A percentile compares a stretch with the other conserved stretches of the same genome.
Evolutionary conservation across 2,888 invertebrate genomes (phyloP).

Genomic region (Netelia virgata): DNA sequence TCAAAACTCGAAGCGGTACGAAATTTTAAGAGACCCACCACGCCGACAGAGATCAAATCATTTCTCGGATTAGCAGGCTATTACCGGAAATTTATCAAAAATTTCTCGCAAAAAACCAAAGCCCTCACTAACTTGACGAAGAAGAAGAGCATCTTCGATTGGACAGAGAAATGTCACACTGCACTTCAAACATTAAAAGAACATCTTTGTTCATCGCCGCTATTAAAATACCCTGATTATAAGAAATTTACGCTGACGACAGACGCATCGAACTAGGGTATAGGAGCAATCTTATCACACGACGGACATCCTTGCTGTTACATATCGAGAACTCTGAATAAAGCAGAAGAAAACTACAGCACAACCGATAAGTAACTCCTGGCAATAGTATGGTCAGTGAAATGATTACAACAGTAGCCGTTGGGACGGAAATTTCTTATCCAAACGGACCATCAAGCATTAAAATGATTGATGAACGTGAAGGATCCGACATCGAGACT

Average conservation of each 20-base stretch:
- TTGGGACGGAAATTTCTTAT: conserved; percentile 70
- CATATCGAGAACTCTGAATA: conserved; percentile 73
- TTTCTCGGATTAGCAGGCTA: too few relatives aligned
- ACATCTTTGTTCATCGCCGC: conserved; percentile 2
- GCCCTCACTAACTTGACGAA: too few relatives aligned
- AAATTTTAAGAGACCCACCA: too few relatives aligned
- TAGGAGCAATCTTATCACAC: conserved; percentile 78
- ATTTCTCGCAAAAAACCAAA: conserved; percentile 54
- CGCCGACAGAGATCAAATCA: too few relatives aligned
- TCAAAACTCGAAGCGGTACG: conserved; percentile 61
- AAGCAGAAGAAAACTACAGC: conserved; percentile 56
- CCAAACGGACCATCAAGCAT: conserved; percentile 76
- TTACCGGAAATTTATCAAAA: conserved; percentile 68
- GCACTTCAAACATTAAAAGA: conserved; percentile 24
- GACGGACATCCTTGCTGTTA: conserved; percentile 78
- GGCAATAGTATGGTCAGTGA: conserved; percentile 67
- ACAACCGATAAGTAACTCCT: conserved; percentile 72
- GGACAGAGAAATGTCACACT: conserved; percentile 1
- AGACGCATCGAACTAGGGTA: conserved; percentile 75
- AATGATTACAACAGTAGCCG: conserved; percentile 71
- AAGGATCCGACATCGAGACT: too few relatives aligned
- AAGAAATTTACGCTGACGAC: conserved; percentile 73
- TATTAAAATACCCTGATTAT: conserved; percentile 73
- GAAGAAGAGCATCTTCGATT: too few relatives aligned
- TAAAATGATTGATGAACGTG: conserved; percentile 46